These are phyloP conservation scores for Neelides sp. DNA, from an alignment of 1,140 invertebrate species.

Conservation along the genomic window DNA sequence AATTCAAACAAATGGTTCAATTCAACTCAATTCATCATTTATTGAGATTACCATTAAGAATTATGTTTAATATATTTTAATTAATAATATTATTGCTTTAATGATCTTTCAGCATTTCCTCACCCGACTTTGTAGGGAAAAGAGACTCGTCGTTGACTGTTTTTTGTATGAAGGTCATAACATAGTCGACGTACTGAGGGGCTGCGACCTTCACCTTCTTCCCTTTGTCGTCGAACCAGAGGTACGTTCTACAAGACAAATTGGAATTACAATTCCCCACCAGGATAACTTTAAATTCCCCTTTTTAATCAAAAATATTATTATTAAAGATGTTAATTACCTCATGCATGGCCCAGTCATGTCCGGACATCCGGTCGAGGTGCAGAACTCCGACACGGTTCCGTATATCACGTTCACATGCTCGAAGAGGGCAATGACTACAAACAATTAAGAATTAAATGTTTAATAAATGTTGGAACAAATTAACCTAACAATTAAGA, in stretches of 20 bases:
- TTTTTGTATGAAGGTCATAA: constrained; percentile 95
- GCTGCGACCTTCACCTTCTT: constrained; percentile 93
- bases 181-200: constrained; percentile 96
- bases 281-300: not conserved
- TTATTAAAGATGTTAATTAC: too few relatives aligned
- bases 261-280: too few relatives aligned
- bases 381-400: constrained; percentile 95
- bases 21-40: too few relatives aligned
- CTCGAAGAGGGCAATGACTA: constrained; percentile 93
- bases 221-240: constrained; percentile 97
- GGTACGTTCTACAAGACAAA: constrained; percentile 62
- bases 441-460: constrained; percentile 33
- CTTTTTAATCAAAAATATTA: not conserved
- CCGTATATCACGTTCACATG: constrained; percentile 96
- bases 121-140: constrained; percentile 97
- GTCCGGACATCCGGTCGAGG: constrained; percentile 77
- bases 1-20: constrained; percentile 25
- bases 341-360: constrained; percentile 88
- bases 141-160: constrained; percentile 91
- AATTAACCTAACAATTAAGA: constrained; percentile 2
- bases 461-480: not conserved
- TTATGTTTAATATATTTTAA: too few relatives aligned
- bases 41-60: too few relatives aligned
- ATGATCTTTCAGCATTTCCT: too few relatives aligned
- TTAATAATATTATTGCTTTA: too few relatives aligned